These are phyloP conservation scores for Myotis lucifugus DNA, from an alignment of 2,113 vertebrate species.

Conservation along the genomic window DNA sequence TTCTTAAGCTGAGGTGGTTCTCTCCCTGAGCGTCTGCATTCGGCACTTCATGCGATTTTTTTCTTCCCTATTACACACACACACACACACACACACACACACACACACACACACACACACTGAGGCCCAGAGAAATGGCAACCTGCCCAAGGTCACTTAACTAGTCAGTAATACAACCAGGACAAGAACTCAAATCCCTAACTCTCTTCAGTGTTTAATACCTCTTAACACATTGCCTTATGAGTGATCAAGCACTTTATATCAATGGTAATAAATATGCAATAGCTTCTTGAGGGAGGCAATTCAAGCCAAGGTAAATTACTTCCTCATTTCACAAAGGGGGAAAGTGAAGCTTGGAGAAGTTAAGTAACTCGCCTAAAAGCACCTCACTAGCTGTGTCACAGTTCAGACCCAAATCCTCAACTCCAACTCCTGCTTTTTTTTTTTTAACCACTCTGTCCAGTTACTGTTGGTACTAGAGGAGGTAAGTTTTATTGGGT, in stretches of 20 bases:
- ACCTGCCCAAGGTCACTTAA: background rate
- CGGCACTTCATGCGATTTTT: background rate
- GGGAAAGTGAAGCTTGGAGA: background rate
- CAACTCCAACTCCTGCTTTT: background rate
- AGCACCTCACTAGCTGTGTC: background rate
- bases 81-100: background rate
- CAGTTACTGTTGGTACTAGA: background rate
- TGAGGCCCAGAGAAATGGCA: background rate
- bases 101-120: background rate
- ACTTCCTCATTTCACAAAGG: background rate
- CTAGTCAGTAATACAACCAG: background rate
- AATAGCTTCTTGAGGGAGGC: slow-evolving; percentile 45
- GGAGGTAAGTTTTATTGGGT: background rate
- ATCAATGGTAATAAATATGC: slow-evolving; percentile 63
- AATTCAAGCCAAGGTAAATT: background rate
- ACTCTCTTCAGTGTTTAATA: background rate
- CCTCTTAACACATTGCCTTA: background rate
- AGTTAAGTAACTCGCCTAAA: background rate
- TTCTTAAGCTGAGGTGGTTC: background rate
- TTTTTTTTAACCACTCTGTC: background rate
- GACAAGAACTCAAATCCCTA: slow-evolving; percentile 1
- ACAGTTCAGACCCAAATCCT: background rate
- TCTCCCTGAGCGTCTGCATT: background rate
- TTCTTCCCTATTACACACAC: background rate
- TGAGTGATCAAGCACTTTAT: background rate